These are phyloP conservation scores for Mamestra brassicae DNA, from an alignment of 2,888 invertebrate genomes.

Conservation along the genomic window DNA sequence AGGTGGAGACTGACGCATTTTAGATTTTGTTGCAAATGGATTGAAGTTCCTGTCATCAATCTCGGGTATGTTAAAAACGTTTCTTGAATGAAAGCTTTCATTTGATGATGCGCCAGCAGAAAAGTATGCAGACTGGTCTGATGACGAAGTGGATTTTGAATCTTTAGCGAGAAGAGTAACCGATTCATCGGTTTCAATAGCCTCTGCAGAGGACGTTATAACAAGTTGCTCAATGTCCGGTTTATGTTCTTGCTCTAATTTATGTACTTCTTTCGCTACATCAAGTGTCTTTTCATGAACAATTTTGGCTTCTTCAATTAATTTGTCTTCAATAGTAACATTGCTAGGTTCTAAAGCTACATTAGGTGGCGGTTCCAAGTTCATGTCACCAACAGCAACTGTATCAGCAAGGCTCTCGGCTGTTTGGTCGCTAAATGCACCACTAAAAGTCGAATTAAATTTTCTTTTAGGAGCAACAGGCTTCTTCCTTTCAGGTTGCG, in stretches of 20 bases:
- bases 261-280: slow-evolving; percentile 32
- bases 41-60: slow-evolving; percentile 82
- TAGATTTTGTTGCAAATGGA: slow-evolving; percentile 82
- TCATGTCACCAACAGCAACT: slow-evolving; percentile 27
- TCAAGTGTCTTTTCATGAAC: slow-evolving; percentile 25
- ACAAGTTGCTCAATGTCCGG: slow-evolving; percentile 21
- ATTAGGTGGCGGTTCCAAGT: slow-evolving; percentile 20
- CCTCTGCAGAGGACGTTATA: slow-evolving; percentile 26
- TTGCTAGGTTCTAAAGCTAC: slow-evolving; percentile 39
- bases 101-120: slow-evolving; percentile 74
- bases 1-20: slow-evolving; percentile 76
- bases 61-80: slow-evolving; percentile 85
- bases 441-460: slow-evolving; percentile 71
- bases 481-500: slow-evolving; percentile 75
- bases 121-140: slow-evolving; percentile 77
- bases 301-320: slow-evolving; percentile 19
- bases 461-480: slow-evolving; percentile 69
- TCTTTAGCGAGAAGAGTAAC: slow-evolving; percentile 47
- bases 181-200: slow-evolving; percentile 27
- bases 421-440: slow-evolving; percentile 24
- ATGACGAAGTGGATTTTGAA: slow-evolving; percentile 73
- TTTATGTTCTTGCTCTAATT: slow-evolving; percentile 36
- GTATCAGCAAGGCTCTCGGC: slow-evolving; percentile 32
- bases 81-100: slow-evolving; percentile 73
- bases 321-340: slow-evolving; percentile 40